Evolutionary conservation across 37 sponge, comb jelly and placozoan species (phyloP), one percentile per base, ranked within the genome.

Genomic region (Ephydatia muelleri): DNA sequence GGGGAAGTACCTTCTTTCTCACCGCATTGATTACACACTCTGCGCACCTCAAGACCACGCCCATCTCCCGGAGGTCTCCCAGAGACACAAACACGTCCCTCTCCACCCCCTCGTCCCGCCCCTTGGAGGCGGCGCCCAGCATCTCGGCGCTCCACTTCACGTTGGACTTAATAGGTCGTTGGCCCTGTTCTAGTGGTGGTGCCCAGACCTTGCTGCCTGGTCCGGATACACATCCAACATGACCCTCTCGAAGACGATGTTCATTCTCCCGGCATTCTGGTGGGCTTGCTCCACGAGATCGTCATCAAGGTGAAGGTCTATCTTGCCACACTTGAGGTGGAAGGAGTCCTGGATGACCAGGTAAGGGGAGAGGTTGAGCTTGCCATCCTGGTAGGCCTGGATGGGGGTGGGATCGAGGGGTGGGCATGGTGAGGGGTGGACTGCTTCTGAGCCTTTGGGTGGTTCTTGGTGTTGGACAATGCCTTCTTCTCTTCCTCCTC

Each of bases 231-330:
- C 43, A 48, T 95, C 95, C 29, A 95, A 75, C 29, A 75, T 38
- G 47, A 94, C 43, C 40, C 26, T 26, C 68, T 64, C 80, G 30
- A 79, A 38, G 2, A 77, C 14, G 31, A 72, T 19, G 34, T 32
- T 35, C 73, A 23, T 19, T 6, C 43, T 43, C 43, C 43, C 43
- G 3, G 5, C 43, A 3, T 43, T 2, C 79, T 25, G 31, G 25
- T 57, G 39, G 79, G 28, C 26, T 14, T 67, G 39, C n/a, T 12
- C 43, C 19, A n/a, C 6, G 5, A 73, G 68, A 57, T 95, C 92
- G 67, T 87, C 84, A 80, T 92, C 91, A 12, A 95, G 84, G 77
- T 95, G 95, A 19, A 95, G 49, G 78, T 95, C 83, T 26, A 95
- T 68, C n/a, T 87, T 88, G 0, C 89, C 89, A 5, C 85, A 78